Percentiles rank a stretch among this genome's conserved stretches.
Evolutionary conservation across 1,140 invertebrate genomes (phyloP).

Genomic region (Apocrypta bakeri): DNA sequence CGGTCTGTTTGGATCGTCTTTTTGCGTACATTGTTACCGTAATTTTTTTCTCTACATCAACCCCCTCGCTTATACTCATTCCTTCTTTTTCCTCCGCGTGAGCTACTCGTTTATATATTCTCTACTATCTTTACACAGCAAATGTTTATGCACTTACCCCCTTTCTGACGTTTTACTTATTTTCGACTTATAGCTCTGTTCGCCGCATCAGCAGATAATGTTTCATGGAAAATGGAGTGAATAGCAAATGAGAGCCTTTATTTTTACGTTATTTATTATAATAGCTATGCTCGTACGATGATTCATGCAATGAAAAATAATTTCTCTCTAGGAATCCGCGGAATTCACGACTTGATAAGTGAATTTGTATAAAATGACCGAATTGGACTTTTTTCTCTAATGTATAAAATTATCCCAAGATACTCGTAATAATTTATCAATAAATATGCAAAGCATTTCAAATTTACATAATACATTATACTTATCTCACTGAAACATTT

Average conservation of each 20-base stretch:
- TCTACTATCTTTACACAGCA: neutral
- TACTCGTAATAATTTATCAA: neutral
- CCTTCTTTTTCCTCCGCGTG: neutral
- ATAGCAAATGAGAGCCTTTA: neutral
- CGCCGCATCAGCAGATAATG: neutral
- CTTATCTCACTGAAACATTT: neutral
- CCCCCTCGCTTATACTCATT: conserved; percentile 24
- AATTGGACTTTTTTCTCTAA: no score
- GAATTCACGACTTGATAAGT: no score
- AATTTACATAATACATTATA: neutral
- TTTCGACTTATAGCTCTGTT: neutral
- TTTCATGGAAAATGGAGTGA: neutral
- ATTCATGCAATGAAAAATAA: no score
- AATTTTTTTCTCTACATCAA: conserved; percentile 33
- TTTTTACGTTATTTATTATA: neutral
- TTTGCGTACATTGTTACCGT: conserved; percentile 28
- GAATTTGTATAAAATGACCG: no score
- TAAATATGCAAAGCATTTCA: neutral
- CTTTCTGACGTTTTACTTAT: neutral
- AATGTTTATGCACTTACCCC: neutral
- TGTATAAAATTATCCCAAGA: neutral
- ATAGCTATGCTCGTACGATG: no score
- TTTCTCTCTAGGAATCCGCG: no score
- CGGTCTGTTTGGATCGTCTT: conserved; percentile 13
- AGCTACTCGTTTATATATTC: conserved; percentile 2